phyloP scores from a whole-genome alignment of 1,140 invertebrate species.

The Cryptotermes secundus region DNA sequence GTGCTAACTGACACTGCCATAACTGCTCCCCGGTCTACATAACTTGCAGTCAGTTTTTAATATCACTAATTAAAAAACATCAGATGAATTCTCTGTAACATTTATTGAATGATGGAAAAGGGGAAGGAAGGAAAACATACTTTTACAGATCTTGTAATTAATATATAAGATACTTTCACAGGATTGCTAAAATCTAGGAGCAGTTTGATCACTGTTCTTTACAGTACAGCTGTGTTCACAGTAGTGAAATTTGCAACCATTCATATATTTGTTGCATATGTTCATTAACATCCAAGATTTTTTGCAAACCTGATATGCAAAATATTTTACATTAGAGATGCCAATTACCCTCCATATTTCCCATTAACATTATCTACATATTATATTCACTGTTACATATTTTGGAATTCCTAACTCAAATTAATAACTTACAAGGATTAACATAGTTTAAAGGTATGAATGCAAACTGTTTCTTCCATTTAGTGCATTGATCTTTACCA shows the following conservation, averaged over 20 bases:
- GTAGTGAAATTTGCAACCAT: background rate
- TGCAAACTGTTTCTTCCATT: background rate
- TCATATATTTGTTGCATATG: background rate
- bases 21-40: no score
- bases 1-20: no score
- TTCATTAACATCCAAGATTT: background rate
- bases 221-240: background rate
- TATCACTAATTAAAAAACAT: background rate
- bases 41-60: no score
- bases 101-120: constrained; percentile 6
- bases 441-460: background rate
- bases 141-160: background rate
- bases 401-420: background rate
- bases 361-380: background rate
- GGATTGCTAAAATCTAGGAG: constrained; percentile 9
- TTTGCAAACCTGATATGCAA: constrained; percentile 12
- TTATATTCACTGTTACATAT: background rate
- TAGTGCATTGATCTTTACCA: background rate
- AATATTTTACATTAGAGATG: constrained; percentile 18
- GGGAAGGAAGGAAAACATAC: constrained; percentile 16
- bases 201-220: background rate
- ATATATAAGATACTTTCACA: constrained; percentile 10
- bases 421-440: background rate
- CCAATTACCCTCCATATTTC: background rate
- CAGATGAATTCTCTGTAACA: background rate